These are phyloP conservation scores for Euura lappo DNA, from an alignment of 1,140 invertebrate genomes.

Conservation along the genomic window DNA sequence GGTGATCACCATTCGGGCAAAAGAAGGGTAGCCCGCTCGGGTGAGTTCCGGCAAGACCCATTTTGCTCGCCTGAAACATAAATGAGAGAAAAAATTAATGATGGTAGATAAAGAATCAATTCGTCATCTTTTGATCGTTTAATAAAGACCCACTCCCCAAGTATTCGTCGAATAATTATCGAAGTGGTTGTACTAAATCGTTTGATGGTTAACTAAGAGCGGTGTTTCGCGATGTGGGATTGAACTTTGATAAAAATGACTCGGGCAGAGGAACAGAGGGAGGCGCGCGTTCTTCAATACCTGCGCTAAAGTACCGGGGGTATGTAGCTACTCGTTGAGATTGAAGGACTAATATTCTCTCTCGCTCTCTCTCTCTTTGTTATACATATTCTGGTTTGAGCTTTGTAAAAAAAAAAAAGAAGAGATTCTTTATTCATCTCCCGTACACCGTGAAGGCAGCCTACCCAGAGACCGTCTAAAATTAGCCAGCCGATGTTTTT, in stretches of 20 bases:
- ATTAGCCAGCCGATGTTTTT: constrained; percentile 7
- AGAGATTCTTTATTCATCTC: not conserved
- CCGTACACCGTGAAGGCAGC: not conserved
- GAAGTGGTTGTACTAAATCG: too few relatives aligned
- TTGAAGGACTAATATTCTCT: not conserved
- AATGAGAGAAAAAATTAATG: constrained; percentile 14
- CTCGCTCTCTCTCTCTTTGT: not conserved
- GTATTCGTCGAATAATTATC: too few relatives aligned
- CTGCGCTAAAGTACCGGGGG: not conserved
- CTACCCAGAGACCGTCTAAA: not conserved
- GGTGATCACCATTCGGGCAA: constrained; percentile 84
- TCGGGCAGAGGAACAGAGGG: constrained; percentile 11
- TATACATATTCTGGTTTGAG: not conserved
- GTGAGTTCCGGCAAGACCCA: constrained; percentile 76
- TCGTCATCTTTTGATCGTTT: not conserved
- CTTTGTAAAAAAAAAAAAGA: too few relatives aligned
- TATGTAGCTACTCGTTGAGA: not conserved
- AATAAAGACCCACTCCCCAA: too few relatives aligned
- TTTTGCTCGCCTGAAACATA: constrained; percentile 86
- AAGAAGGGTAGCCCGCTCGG: constrained; percentile 82
- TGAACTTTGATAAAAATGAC: too few relatives aligned
- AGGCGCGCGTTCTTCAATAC: constrained; percentile 13
- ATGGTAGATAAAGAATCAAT: too few relatives aligned
- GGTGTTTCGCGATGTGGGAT: too few relatives aligned
- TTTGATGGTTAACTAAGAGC: too few relatives aligned